Evolutionary conservation across 2,113 vertebrate genomes (phyloP), one percentile per base, ranked within the genome.

Genomic region (Columbina picui): DNA sequence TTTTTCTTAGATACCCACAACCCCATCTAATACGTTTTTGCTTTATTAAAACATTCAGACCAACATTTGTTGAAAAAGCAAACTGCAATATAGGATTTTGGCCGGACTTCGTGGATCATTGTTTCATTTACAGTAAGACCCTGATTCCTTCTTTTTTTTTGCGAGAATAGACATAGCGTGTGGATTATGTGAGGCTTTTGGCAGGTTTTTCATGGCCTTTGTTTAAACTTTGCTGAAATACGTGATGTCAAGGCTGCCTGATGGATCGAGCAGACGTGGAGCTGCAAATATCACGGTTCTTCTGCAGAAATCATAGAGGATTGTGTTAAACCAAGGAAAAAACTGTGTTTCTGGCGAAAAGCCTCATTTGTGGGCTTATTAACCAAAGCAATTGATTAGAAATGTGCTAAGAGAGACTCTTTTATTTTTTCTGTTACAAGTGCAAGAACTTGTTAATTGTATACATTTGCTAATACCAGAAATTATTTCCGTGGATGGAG

Each of bases 131-230:
- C 79, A 93, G 64, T 76, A 96, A 95, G 84, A 83, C n/a, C 47
- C 38, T 22, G 11, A 74, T 88, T 94, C 38, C 32, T 1, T 69
- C 4, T 41, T 32, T 41, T 36, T 47, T 36, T 47, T 21, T 30
- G 14, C 18, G 53, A 61, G 78, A 69, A 36, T 36, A 95, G 90
- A 90, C 84, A 16, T 80, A 94, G 87, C 3, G 2, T 86, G 85
- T 86, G 92, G 94, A 93, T 95, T 93, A 88, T 81, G 90, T 74
- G 95, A 94, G 89, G 90, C 71, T 94, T 92, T 94, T 95, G 95
- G 90, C 95, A 94, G 68, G 63, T 97, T 94, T 90, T 78, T 81
- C 91, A 56, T 10, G 25, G 91, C 76, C 90, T 96, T 95, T 95
- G 89, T 97, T 96, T 96, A 88, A 97, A 91, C 89, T 95, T 39